Evolutionary conservation across 2,113 vertebrate genomes (phyloP).

Genomic region (Dicerorhinus sumatrensis): DNA sequence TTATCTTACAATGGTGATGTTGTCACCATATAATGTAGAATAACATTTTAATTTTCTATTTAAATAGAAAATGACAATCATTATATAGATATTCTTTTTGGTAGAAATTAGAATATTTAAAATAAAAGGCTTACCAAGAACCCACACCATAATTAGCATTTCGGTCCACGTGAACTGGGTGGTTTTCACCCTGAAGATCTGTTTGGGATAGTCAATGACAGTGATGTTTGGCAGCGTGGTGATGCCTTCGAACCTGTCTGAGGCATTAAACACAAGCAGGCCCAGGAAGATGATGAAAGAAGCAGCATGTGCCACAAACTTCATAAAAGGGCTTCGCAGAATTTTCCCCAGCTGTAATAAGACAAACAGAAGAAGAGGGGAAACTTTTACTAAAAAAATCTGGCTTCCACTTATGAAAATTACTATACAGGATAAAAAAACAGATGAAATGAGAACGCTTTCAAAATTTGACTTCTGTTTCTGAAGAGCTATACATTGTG

Average conservation of each 20-base stretch:
- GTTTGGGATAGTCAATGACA: conserved; percentile 92
- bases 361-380: not conserved
- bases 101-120: not conserved
- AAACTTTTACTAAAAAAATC: conserved; percentile 34
- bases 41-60: conserved; percentile 26
- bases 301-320: conserved; percentile 94
- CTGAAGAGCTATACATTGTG: not conserved
- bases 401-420: not conserved
- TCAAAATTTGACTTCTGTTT: not conserved
- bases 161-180: conserved; percentile 94
- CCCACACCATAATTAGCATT: conserved; percentile 96
- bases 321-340: conserved; percentile 95
- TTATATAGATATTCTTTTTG: not conserved
- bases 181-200: conserved; percentile 95
- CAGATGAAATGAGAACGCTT: not conserved
- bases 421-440: not conserved
- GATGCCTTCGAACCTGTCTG: conserved; percentile 94
- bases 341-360: conserved; percentile 90
- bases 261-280: conserved; percentile 94
- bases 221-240: conserved; percentile 91
- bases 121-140: conserved; percentile 89
- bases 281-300: conserved; percentile 96
- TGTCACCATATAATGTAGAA: not conserved
- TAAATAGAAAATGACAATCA: not conserved
- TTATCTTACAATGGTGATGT: not conserved